Evolutionary conservation across 2,113 vertebrate species (phyloP).

Genomic region (Scopus umbretta): DNA sequence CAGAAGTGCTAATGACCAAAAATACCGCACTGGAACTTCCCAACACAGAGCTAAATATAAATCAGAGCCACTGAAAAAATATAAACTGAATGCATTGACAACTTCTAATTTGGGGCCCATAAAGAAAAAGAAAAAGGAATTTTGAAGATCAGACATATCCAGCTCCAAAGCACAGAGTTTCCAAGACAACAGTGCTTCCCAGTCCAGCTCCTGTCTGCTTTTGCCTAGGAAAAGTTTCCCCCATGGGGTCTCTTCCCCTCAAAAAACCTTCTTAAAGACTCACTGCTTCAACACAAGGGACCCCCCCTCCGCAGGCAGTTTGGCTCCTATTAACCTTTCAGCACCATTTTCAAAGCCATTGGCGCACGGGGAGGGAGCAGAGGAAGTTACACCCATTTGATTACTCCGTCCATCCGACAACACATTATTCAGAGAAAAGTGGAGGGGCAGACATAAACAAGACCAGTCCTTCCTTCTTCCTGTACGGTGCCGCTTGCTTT

Average conservation of each 20-base stretch:
- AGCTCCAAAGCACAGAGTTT: constrained; percentile 9
- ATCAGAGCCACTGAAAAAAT: background rate
- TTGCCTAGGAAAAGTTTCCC: background rate
- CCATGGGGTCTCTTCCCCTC: background rate
- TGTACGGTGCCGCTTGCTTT: rapidly evolving
- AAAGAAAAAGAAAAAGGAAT: background rate
- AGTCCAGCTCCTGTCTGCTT: background rate
- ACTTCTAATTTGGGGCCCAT: background rate
- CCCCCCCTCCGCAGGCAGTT: background rate
- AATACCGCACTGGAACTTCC: background rate
- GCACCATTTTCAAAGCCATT: background rate
- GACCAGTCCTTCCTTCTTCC: constrained; percentile 11
- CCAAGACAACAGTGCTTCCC: constrained; percentile 44
- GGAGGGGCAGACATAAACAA: background rate
- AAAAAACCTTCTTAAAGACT: background rate
- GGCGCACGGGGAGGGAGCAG: background rate
- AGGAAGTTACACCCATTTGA: constrained; percentile 22
- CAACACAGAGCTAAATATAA: background rate
- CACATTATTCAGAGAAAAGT: background rate
- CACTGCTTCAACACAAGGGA: background rate
- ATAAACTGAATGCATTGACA: background rate
- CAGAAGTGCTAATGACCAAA: background rate
- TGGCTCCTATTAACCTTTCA: background rate
- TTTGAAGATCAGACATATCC: background rate
- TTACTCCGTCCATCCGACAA: background rate